Conservation (phyloP, 2,888 invertebrate genomes). For the Caradrina clavipalpis region DNA sequence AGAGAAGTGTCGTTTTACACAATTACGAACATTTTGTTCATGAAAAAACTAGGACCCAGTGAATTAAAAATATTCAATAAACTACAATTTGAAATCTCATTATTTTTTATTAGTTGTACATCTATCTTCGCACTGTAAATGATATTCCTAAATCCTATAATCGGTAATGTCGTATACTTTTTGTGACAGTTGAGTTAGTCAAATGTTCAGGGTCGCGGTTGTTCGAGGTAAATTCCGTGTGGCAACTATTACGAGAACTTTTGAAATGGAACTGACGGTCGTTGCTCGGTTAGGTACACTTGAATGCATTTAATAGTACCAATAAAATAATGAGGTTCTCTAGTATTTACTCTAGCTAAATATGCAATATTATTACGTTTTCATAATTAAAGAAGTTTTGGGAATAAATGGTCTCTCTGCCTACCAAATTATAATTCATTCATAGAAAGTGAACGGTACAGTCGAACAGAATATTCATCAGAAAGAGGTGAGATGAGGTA, state of each 20-base stretch:
- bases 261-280: slow-evolving; percentile 16
- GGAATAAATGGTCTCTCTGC: background rate
- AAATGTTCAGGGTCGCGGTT: slow-evolving; percentile 51
- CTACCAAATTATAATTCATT: slow-evolving; percentile 40
- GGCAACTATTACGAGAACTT: slow-evolving; percentile 41
- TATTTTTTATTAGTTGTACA: slow-evolving; percentile 14
- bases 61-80: slow-evolving; percentile 5
- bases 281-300: slow-evolving; percentile 30
- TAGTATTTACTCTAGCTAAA: slow-evolving; percentile 23
- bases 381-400: slow-evolving; percentile 12
- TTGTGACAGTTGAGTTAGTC: slow-evolving; percentile 45
- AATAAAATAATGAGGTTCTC: slow-evolving; percentile 23
- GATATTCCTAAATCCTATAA: slow-evolving; percentile 57
- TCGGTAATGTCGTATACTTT: slow-evolving; percentile 42
- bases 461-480: slow-evolving; percentile 40
- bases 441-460: slow-evolving; percentile 45
- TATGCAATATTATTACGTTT: slow-evolving; percentile 20
- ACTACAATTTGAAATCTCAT: background rate
- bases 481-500: slow-evolving; percentile 34
- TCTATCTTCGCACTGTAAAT: slow-evolving; percentile 63
- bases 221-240: slow-evolving; percentile 28
- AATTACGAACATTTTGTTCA: background rate
- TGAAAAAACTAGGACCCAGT: background rate
- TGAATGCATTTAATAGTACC: slow-evolving; percentile 34
- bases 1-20: slow-evolving; percentile 6